Conservation (phyloP, 1,140 invertebrate species). For the Polypedilum pembai region DNA sequence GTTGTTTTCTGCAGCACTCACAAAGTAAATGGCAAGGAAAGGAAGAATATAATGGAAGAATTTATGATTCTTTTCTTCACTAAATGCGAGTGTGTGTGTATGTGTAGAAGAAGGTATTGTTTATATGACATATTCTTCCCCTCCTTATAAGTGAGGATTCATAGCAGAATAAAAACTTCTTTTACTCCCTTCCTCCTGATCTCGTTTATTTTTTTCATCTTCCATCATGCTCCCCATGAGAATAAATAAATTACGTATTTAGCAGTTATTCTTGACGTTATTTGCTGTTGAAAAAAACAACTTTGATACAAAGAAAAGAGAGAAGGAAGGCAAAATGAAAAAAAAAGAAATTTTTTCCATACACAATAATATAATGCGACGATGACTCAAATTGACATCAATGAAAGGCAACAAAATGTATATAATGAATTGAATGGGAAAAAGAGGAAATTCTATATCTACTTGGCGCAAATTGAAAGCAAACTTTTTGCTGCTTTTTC, state of each 20-base stretch:
- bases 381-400: not conserved
- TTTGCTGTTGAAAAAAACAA: slow-evolving; percentile 3
- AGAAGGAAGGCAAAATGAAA: not conserved
- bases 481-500: no score
- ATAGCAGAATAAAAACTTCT: no score
- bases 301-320: not conserved
- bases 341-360: not conserved
- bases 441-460: not conserved
- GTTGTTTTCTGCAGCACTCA: not conserved
- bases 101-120: not conserved
- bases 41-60: slow-evolving; percentile 21
- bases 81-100: not conserved
- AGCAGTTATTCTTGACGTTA: slow-evolving; percentile 8
- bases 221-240: slow-evolving; percentile 15
- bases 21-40: slow-evolving; percentile 21
- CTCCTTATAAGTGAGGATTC: no score
- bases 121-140: slow-evolving; percentile 12
- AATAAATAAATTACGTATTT: slow-evolving; percentile 28
- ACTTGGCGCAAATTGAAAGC: not conserved
- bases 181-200: not conserved
- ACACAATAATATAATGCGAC: no score
- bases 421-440: no score
- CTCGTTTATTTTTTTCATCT: not conserved
- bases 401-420: not conserved
- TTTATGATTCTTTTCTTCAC: slow-evolving; percentile 22